Base-by-base conservation (phyloP, 2,888 invertebrate genomes). In the Phortica okadai region DNA sequence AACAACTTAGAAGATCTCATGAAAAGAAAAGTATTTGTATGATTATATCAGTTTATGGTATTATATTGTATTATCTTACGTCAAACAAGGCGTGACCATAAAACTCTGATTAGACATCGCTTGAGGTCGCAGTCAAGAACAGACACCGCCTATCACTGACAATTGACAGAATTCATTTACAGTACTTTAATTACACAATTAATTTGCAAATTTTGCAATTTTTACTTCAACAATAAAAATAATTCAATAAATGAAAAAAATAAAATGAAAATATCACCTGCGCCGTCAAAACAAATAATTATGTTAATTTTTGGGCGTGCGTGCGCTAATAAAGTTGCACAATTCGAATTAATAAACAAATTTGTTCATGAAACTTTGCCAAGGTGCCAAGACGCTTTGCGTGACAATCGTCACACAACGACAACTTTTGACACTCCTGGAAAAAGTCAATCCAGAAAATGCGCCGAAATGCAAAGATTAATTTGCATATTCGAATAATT, bases 401-500 rank as follows among this genome's bases (percentile, higher is more conserved):
- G 33, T 33, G 3, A 33, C 33, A 33, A 33, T 33, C 3, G 33
- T 33, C 33, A 33, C 3, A 6, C 3, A 50, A 50, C 10, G 8
- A 50, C 50, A 50, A 50, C 50, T 8, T 14, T 14, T 50, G 50
- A 50, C 8, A 50, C 8, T 50, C 14, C 14, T 50, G 50, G 10
- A 50, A 41, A 25, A 66, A 66, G 33, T 11, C 8, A 41, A 5
- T 42, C 7, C 42, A 42, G 25, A 66, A 66, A 59, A 66, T 41
- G 8, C 50, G 50, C 33, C 33, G 33, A 33, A 33, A 33, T 33
- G 3, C 33, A 33, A 33, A 14, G 21, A 16, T 16, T n/a, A 14
- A 59, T 59, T 59, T 59, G 25, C 59, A 59, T 59, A 62, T 21
- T n/a, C 6, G n/a, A 58, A 58, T 41, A 70, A 42, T 56, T 73